Base-by-base conservation (phyloP, 2,888 invertebrate genomes). In the Atrina japonica region DNA sequence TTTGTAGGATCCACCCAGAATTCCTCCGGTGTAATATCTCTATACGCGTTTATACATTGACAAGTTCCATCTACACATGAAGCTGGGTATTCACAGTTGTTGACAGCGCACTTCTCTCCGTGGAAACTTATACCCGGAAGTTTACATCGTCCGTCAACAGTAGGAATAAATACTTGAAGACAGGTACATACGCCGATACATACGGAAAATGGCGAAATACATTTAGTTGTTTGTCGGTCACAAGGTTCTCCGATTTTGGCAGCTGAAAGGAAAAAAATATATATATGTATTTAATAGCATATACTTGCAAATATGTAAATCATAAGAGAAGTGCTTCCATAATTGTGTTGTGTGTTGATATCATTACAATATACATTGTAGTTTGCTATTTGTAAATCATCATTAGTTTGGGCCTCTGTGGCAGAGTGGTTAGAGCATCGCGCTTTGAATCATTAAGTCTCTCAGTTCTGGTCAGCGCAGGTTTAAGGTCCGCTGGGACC, bases 141-240 rank as follows among this genome's bases (percentile, higher is more conserved):
- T 60, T 78, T 78, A 65, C 83, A 83, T 2, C 83, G 72, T 14
- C 83, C 81, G 60, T 81, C 81, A 45, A 67, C 66, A 9, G 83
- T 76, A 7, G 75, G 65, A 14, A 68, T 52, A 55, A 80, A 83
- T 14, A 76, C 75, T 0, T 67, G 55, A 1, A 75, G 3, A 30
- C 83, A 83, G 2, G 35, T 23, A 50, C 83, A 83, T 1, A 66
- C 69, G 9, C 80, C 81, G 23, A 50, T 55, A 59, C 83, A 83
- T 30, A 60, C 53, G 2, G 83, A 73, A 47, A 73, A 80, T 30
- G 73, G 77, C 9, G 82, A 82, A 11, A 82, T 60, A 64, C 82
- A 82, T n/a, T n/a, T n/a, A 16, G 73, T 58, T 14, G 74, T 71
- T 7, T 29, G 43, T 2, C 50, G 50, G 30, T 75, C 60, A 55